A percentile compares a stretch with the other conserved stretches of the same genome.
Evolutionary conservation across 23 tunicate species (phyloP).

Genomic region (Ciona savignyi): DNA sequence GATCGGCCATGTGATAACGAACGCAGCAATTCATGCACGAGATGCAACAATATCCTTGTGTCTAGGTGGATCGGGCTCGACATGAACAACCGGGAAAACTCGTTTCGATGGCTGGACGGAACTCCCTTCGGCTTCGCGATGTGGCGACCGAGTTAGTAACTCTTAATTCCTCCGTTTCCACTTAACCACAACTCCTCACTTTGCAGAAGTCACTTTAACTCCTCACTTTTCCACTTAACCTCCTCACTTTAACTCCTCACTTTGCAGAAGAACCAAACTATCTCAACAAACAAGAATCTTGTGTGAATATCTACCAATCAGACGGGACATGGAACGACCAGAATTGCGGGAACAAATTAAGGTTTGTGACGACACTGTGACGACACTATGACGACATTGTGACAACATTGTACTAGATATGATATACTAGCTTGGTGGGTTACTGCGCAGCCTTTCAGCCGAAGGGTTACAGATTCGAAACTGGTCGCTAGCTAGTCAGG

Average conservation of each 20-base stretch:
- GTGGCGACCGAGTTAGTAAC: constrained; percentile 55
- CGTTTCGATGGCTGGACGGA: constrained; percentile 69
- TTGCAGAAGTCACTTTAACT: neutral
- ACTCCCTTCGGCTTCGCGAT: constrained; percentile 22
- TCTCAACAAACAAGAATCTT: constrained; percentile 73
- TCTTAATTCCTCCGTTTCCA: neutral
- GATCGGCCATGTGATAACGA: no score
- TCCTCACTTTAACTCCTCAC: neutral
- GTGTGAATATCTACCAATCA: constrained; percentile 30
- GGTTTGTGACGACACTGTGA: constrained; percentile 26
- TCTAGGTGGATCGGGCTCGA: constrained; percentile 95
- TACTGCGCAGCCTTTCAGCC: no score
- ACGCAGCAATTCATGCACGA: no score
- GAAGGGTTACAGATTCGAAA: no score
- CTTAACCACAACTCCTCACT: neutral
- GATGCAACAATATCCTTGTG: neutral
- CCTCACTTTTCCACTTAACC: neutral
- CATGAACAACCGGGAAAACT: constrained; percentile 61
- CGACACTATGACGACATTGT: no score
- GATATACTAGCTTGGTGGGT: no score
- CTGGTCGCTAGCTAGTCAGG: no score
- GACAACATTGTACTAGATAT: no score
- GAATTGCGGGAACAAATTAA: constrained; percentile 58
- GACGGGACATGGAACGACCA: constrained; percentile 72
- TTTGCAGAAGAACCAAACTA: constrained; percentile 84